A percentile compares a stretch with the other conserved stretches of the same genome.
phyloP scores from a whole-genome alignment of 2,888 invertebrate species.

The Dryadula phaetusa region DNA sequence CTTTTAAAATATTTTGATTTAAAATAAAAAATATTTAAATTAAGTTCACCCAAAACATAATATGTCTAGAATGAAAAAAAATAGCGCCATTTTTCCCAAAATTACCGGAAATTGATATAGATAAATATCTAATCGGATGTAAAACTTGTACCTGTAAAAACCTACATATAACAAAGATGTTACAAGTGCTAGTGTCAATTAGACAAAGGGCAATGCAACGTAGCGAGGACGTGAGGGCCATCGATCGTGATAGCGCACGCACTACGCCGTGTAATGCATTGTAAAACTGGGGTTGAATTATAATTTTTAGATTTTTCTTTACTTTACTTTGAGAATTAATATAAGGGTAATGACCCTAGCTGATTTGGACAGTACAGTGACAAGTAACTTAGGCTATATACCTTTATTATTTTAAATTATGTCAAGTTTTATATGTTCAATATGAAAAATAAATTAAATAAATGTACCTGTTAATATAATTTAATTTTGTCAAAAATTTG shows the following conservation, averaged over 20 bases:
- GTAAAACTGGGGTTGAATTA: neutral
- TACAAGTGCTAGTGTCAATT: constrained; percentile 22
- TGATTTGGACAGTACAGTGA: neutral
- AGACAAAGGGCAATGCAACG: constrained; percentile 6
- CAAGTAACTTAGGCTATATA: too few species aligned
- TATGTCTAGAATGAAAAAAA: too few species aligned
- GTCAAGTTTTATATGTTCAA: too few species aligned
- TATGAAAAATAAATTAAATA: too few species aligned
- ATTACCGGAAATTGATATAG: neutral
- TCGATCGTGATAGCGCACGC: constrained; percentile 27
- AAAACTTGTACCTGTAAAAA: neutral
- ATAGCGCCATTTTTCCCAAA: too few species aligned
- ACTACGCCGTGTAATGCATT: constrained; percentile 1
- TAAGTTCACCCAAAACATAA: too few species aligned
- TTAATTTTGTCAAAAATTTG: too few species aligned
- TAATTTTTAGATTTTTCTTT: constrained; percentile 5
- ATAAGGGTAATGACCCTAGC: neutral
- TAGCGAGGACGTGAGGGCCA: constrained; percentile 4
- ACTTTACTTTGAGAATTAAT: neutral
- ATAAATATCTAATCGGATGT: neutral
- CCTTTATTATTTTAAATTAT: too few species aligned
- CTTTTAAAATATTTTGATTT: too few species aligned
- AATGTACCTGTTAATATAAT: too few species aligned
- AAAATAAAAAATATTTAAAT: too few species aligned
- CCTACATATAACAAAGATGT: constrained; percentile 15